Evolutionary conservation across 2,888 invertebrate genomes (phyloP).

Genomic region (Chirona hameri): DNA sequence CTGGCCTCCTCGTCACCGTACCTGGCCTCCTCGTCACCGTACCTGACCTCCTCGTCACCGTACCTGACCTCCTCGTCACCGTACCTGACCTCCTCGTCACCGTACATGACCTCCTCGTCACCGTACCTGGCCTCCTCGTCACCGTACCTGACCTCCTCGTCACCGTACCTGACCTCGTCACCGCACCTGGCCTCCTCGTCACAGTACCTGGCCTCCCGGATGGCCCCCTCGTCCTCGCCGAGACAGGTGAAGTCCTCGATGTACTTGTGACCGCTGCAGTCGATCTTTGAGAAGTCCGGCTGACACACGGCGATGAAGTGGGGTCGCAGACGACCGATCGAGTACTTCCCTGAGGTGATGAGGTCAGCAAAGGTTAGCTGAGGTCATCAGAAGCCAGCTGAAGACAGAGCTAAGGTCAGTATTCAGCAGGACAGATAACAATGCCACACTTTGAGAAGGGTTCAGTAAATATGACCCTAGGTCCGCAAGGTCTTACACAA

Average conservation of each 20-base stretch:
- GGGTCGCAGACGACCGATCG: conserved; percentile 76
- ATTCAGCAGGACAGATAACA: too few species aligned
- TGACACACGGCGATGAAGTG: conserved; percentile 88
- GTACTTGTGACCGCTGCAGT: conserved; percentile 50
- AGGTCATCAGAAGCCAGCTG: too few species aligned
- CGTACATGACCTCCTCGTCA: not conserved
- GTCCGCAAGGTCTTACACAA: too few species aligned
- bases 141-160: not conserved
- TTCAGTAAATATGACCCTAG: too few species aligned
- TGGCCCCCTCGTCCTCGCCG: conserved; percentile 37
- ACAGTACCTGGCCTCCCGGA: conserved; percentile 13
- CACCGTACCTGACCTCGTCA: not conserved
- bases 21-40: too few species aligned
- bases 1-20: too few species aligned
- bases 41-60: too few species aligned
- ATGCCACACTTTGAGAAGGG: too few species aligned
- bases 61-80: too few species aligned
- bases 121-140: conserved; percentile 11
- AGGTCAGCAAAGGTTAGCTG: too few species aligned
- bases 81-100: too few species aligned
- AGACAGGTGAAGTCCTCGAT: conserved; percentile 44
- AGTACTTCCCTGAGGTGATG: conserved; percentile 36
- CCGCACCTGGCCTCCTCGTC: not conserved
- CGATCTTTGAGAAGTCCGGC: conserved; percentile 52
- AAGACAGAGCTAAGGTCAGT: too few species aligned